phyloP scores from a whole-genome alignment of 2,113 vertebrate species.

The Campylomormyrus tamandua region DNA sequence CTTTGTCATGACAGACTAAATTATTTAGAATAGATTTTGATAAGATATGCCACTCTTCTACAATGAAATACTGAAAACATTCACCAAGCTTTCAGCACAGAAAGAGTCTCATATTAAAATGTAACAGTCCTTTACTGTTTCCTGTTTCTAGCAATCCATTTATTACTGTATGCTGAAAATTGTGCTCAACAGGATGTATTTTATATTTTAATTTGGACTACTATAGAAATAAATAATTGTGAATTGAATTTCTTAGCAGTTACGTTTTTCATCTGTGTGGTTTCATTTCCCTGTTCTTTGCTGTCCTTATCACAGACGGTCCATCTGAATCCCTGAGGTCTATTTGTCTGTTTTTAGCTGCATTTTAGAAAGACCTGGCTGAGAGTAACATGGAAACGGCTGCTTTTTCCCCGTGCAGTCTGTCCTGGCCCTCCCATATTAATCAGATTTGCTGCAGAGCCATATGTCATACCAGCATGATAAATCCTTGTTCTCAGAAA shows the following conservation, averaged over 20 bases:
- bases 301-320: slow-evolving; percentile 31
- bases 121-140: neutral
- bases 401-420: slow-evolving; percentile 58
- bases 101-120: neutral
- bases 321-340: slow-evolving; percentile 54
- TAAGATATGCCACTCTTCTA: neutral
- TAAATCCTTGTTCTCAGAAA: slow-evolving; percentile 52
- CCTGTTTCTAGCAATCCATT: neutral
- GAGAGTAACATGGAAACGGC: slow-evolving; percentile 40
- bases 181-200: neutral
- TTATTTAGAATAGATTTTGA: neutral
- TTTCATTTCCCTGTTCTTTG: slow-evolving; percentile 5
- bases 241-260: neutral
- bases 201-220: neutral
- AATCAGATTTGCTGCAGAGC: slow-evolving; percentile 64
- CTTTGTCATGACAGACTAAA: neutral
- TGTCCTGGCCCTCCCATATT: slow-evolving; percentile 59
- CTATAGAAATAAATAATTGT: neutral
- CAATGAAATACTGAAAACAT: neutral
- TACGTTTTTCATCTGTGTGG: neutral
- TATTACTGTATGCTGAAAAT: neutral
- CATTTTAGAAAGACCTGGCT: slow-evolving; percentile 48
- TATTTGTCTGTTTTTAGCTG: slow-evolving; percentile 58
- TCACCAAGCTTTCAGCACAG: neutral
- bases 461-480: slow-evolving; percentile 67